Conservation (phyloP, 2,113 vertebrate genomes). For the Phylloscopus trochiloides region DNA sequence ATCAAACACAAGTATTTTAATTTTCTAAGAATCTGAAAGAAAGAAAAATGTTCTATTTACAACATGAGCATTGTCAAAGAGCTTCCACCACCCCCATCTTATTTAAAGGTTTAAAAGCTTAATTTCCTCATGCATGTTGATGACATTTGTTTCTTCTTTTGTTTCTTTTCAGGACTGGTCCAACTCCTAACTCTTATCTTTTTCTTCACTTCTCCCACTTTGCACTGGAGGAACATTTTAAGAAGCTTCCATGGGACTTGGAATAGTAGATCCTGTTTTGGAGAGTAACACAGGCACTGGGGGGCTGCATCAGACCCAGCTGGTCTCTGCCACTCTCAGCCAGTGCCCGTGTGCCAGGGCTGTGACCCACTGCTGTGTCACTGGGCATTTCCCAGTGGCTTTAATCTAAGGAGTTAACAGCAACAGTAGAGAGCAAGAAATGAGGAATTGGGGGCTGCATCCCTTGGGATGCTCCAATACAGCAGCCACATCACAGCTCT, state of each 20-base stretch:
- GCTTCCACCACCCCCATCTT: not conserved
- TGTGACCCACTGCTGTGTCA: not conserved
- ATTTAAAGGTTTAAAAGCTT: not conserved
- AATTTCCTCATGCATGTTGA: not conserved
- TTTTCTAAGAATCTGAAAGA: not conserved
- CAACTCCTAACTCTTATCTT: not conserved
- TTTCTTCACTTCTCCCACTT: not conserved
- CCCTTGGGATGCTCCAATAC: not conserved
- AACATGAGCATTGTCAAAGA: not conserved
- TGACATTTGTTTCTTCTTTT: not conserved
- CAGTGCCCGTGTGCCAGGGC: not conserved
- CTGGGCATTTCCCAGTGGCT: accelerated
- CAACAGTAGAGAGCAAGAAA: not conserved
- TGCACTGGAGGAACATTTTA: not conserved
- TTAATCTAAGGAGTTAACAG: not conserved
- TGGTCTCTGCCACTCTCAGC: not conserved
- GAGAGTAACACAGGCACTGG: not conserved
- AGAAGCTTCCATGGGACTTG: not conserved
- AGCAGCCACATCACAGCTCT: not conserved
- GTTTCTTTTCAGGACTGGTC: not conserved
- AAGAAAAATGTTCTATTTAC: not conserved
- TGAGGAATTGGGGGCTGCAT: not conserved
- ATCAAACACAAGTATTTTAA: not conserved
- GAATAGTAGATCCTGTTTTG: not conserved
- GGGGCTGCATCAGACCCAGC: not conserved